Evolutionary conservation across 2,113 vertebrate species (phyloP).

Genomic region (Leptobrachium ailaonicum): DNA sequence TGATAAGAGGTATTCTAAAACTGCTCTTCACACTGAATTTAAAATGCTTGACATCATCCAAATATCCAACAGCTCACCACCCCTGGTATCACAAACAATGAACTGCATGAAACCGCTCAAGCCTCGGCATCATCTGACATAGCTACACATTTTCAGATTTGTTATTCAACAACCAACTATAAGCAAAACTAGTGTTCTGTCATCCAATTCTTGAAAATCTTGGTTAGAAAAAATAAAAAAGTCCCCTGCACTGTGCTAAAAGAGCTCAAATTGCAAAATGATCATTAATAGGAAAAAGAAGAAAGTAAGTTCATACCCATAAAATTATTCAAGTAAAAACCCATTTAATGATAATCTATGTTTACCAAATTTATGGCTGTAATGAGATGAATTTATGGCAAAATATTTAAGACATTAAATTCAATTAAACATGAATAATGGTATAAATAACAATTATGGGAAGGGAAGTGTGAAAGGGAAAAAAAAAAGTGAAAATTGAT

Average conservation of each 20-base stretch:
- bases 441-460: slow-evolving; percentile 36
- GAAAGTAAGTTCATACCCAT: slow-evolving; percentile 2
- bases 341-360: slow-evolving; percentile 45
- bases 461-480: slow-evolving; percentile 17
- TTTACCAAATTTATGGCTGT: slow-evolving; percentile 40
- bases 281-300: slow-evolving; percentile 30
- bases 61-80: no score
- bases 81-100: no score
- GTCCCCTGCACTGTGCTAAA: slow-evolving; percentile 32
- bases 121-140: no score
- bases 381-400: slow-evolving; percentile 24
- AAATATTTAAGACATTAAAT: slow-evolving; percentile 42
- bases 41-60: no score
- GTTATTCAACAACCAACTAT: no score
- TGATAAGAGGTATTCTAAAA: no score
- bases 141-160: no score
- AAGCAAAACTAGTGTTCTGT: not conserved
- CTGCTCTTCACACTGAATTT: no score
- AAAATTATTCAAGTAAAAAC: slow-evolving; percentile 44
- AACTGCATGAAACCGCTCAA: no score
- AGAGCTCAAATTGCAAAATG: slow-evolving; percentile 9
- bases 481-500: slow-evolving; percentile 3
- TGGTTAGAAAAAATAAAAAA: slow-evolving; percentile 12
- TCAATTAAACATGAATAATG: slow-evolving; percentile 46
- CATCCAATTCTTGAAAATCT: not conserved